phyloP scores from a whole-genome alignment of 2,888 invertebrate species.

The Dinocampus coccinellae region DNA sequence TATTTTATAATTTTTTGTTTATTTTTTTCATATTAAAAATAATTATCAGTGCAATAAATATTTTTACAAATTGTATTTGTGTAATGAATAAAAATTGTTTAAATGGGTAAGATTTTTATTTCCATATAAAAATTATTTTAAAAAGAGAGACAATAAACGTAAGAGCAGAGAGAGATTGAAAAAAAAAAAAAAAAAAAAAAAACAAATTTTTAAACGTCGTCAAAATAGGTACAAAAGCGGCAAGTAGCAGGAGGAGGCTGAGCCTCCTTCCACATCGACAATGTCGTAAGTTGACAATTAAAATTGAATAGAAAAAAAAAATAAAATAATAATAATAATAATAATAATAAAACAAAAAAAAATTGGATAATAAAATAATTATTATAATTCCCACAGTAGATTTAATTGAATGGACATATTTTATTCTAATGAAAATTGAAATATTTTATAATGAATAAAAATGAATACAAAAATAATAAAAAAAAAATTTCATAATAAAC shows the following conservation, averaged over 20 bases:
- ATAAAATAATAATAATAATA: neutral
- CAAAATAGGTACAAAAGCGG: constrained; percentile 65
- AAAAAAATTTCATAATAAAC: neutral
- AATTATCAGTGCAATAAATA: neutral
- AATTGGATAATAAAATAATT: neutral
- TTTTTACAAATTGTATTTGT: neutral
- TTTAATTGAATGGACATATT: neutral
- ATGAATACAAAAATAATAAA: neutral
- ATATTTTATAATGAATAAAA: neutral
- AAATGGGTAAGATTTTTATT: too few relatives aligned
- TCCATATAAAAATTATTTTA: too few relatives aligned
- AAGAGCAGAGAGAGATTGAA: too few relatives aligned
- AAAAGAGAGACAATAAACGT: too few relatives aligned
- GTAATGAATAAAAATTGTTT: too few relatives aligned
- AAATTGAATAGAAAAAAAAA: neutral
- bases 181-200: neutral
- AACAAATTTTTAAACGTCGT: constrained; percentile 39
- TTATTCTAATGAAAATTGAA: neutral
- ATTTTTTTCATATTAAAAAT: neutral
- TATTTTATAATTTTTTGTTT: too few relatives aligned
- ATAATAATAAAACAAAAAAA: neutral
- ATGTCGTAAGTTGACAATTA: constrained; percentile 59
- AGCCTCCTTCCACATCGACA: constrained; percentile 66
- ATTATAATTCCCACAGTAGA: neutral
- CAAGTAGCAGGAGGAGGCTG: constrained; percentile 65